Evolutionary conservation across 2,888 invertebrate genomes (phyloP), one percentile per base, ranked within the genome.

Genomic region (Augochlorella aurata): DNA sequence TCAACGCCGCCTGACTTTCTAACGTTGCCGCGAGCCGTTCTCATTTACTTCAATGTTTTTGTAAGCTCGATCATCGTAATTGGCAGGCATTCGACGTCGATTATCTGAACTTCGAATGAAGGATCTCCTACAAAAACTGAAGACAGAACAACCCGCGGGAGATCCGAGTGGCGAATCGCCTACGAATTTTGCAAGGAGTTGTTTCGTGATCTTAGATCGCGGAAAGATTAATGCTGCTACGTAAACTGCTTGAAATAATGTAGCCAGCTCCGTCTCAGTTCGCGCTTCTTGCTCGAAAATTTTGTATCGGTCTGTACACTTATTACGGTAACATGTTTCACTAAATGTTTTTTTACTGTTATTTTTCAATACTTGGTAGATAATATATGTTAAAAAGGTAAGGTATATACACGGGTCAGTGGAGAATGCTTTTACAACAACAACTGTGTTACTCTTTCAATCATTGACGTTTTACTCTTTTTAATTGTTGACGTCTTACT

Each of bases 1-100:
- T 83, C 77, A 77, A 83, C 66, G 65, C 50, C 16, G 16, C 54
- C 50, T 16, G 29, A 81, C 82, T 82, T 82, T 82, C 82, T 82
- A 82, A 81, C 50, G 58, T 63, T 16, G 70, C 74, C 71, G 58
- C 80, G 16, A 54, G 47, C 38, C 49, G 29, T 54, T 45, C 44
- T 18, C 44, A 45, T 16, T 71, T 21, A 45, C 52, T 14, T 61
- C 44, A 45, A 74, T 74, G 61, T 76, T 82, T 82, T 82, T 73
- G 82, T 49, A 58, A 76, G 76, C 49, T 52, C 69, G 67, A 70
- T 68, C 3, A 45, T n/a, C 24, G 66, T 79, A 71, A 79, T 79
- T 50, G 66, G 44, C 49, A 29, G 24, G 9, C 16, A 50, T n/a
- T 54, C 45, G 8, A 29, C 47, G 16, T 47, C 9, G 68, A 77